Evolutionary conservation across 2,888 invertebrate genomes (phyloP), one percentile per base, ranked within the genome.

Genomic region (Bimastos eiseni): DNA sequence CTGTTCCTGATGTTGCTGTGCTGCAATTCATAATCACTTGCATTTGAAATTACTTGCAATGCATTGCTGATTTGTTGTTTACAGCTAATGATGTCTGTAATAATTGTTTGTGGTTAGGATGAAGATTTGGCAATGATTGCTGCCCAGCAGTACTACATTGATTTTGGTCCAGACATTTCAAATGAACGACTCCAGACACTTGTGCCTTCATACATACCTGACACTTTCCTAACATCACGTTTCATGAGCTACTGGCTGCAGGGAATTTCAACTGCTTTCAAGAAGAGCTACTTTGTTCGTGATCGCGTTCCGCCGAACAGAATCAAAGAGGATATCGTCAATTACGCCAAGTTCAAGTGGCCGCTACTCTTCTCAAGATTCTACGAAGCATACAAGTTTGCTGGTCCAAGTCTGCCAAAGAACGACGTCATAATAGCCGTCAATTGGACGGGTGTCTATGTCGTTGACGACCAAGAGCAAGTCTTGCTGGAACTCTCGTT

Each of bases 381-480:
- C 95, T 99, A 99, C 94, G 99, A 99, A 96, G 99, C 99, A 0
- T 98, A 98, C 94, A 96, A 98, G 92, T 95, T 95, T 92, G 95
- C 95, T 91, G 99, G 99, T 2, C 99, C 99, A 0, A 98, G 98
- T 96, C 96, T 99, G 93, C 99, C 99, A n/a, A 99, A 99, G 95
- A 99, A 99, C 95, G 99, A 99, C 95, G 99, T 99, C 15, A 99
- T 99, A 91, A 98, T 99, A 93, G 99, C 99, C 4, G 99, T 99
- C 1, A 99, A 99, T 95, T 99, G 99, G 99, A 99, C 99, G 0
- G 99, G 99, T 49, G 98, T 99, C 83, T 99, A 99, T 95, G 99
- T 99, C 0, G 99, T 99, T 0, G 99, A 99, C 95, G 99, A 99
- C 95, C 98, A 99, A 95, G 99, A 99, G 95, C 98, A 99, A 96